Evolutionary conservation across 2,797 vertebrate species (phyloP).

Genomic region (Sebastes taczanowskii): DNA sequence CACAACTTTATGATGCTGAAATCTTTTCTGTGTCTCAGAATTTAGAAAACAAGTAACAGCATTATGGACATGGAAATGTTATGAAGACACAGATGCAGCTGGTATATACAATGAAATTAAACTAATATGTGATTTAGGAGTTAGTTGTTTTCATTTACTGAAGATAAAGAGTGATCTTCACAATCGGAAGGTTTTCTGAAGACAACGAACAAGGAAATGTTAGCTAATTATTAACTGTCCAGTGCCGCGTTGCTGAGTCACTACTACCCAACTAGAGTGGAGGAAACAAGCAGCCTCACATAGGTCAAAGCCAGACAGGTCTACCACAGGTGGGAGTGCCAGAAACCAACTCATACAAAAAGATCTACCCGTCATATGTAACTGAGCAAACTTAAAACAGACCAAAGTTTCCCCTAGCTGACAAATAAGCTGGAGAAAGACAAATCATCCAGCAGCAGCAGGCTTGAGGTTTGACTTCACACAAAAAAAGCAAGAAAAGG

Average conservation of each 20-base stretch:
- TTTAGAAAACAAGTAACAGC: neutral
- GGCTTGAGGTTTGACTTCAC: neutral
- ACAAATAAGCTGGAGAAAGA: neutral
- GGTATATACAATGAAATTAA: neutral
- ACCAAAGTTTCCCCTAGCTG: neutral
- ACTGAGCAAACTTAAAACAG: neutral
- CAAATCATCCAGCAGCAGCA: neutral
- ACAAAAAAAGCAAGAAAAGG: neutral
- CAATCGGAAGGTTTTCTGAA: neutral
- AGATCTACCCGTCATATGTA: neutral
- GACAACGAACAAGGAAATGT: conserved; percentile 28
- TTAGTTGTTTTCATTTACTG: neutral
- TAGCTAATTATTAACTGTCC: conserved; percentile 69
- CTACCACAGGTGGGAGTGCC: conserved; percentile 46
- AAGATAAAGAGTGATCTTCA: neutral
- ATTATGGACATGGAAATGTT: neutral
- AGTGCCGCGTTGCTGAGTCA: conserved; percentile 57
- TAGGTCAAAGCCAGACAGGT: conserved; percentile 17
- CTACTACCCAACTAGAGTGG: neutral
- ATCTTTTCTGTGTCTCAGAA: neutral
- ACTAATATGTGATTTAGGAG: neutral
- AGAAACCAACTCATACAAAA: conserved; percentile 11
- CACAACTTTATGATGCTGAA: neutral
- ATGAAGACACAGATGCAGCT: neutral
- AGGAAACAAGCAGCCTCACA: conserved; percentile 7